Conservation (phyloP, 2,797 vertebrate species). For the Danio aesculapii region DNA sequence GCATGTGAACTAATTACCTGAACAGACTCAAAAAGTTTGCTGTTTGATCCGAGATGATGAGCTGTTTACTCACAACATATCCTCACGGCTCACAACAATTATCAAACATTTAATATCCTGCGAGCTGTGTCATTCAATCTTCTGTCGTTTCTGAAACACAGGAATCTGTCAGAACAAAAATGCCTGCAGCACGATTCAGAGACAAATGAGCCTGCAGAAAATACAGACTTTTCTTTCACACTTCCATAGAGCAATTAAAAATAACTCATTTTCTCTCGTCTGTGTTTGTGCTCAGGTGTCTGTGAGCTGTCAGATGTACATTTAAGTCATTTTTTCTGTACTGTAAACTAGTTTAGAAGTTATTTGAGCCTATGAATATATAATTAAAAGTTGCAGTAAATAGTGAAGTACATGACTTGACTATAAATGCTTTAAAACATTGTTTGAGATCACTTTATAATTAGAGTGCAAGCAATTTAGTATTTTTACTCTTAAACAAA, state of each 20-base stretch:
- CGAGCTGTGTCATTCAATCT: background rate
- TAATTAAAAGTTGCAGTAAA: background rate
- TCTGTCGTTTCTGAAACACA: background rate
- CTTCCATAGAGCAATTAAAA: background rate
- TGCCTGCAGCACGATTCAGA: background rate
- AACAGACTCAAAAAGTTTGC: constrained; percentile 30
- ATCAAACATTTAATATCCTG: background rate
- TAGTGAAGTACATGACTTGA: background rate
- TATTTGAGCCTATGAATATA: background rate
- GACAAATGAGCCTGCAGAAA: background rate
- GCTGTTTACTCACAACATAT: constrained; percentile 3
- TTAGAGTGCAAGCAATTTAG: no score
- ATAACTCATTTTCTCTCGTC: background rate
- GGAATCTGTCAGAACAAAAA: background rate
- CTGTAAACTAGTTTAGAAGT: background rate
- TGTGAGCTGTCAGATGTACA: background rate
- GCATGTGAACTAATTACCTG: constrained; percentile 6
- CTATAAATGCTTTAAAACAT: no score
- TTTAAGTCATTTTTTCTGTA: background rate
- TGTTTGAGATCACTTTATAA: no score
- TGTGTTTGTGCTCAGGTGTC: background rate
- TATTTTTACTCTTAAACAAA: no score
- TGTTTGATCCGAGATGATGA: constrained; percentile 14
- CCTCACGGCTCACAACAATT: constrained; percentile 4
- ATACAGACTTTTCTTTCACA: background rate